Conservation (phyloP, 2,113 vertebrate genomes). For the Periophthalmodon schlosseri region DNA sequence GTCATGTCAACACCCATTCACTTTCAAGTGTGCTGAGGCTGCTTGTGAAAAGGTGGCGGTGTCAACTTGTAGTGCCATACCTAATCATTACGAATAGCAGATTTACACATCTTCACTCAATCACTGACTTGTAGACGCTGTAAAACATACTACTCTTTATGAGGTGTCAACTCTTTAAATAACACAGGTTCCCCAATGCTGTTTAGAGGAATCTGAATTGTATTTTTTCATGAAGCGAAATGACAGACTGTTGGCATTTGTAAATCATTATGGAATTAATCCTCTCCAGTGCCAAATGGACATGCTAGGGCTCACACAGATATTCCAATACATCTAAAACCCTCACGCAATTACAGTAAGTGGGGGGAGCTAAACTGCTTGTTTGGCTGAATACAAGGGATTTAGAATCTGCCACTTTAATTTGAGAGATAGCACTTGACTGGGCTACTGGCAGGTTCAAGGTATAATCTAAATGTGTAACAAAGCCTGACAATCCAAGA, state of each 20-base stretch:
- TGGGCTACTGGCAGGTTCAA: conserved; percentile 65
- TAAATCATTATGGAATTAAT: conserved; percentile 73
- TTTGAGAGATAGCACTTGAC: conserved; percentile 68
- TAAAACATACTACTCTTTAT: conserved; percentile 9
- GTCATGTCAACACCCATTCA: conserved; percentile 55
- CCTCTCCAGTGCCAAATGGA: conserved; percentile 60
- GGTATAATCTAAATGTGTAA: conserved; percentile 76
- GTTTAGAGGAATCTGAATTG: conserved; percentile 38
- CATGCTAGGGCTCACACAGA: conserved; percentile 50
- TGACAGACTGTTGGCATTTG: conserved; percentile 58
- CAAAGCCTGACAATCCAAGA: conserved; percentile 72
- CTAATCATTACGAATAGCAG: conserved; percentile 35
- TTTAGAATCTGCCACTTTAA: conserved; percentile 75
- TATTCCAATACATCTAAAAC: conserved; percentile 68
- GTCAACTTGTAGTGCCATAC: conserved; percentile 28
- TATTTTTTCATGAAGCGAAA: conserved; percentile 48
- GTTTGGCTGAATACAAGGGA: conserved; percentile 74
- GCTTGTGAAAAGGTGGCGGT: conserved; percentile 30
- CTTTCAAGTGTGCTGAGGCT: conserved; percentile 46
- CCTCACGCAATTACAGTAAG: conserved; percentile 70
- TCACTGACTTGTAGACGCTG: conserved; percentile 6
- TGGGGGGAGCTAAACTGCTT: conserved; percentile 64
- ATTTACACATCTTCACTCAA: conserved; percentile 20
- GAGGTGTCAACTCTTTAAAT: conserved; percentile 25
- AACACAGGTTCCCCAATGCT: conserved; percentile 35